Conservation (phyloP, 2,113 vertebrate genomes). For the Brachypodius melanocephalos region DNA sequence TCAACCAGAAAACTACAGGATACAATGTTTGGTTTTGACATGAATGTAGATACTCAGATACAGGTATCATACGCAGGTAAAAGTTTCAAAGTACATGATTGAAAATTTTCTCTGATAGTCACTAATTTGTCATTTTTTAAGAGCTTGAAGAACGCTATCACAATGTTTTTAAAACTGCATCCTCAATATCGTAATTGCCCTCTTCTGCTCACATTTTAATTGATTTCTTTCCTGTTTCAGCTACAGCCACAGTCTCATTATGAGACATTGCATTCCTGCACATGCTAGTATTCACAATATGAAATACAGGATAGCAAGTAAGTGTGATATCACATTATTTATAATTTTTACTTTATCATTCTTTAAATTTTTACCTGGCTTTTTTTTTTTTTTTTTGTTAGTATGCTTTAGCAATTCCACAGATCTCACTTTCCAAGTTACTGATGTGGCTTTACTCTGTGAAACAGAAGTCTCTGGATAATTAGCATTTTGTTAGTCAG, state of each 20-base stretch:
- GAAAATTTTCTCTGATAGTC: background rate
- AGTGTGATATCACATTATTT: background rate
- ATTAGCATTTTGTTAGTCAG: slow-evolving; percentile 41
- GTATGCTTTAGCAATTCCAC: background rate
- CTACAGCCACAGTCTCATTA: background rate
- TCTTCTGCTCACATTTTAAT: background rate
- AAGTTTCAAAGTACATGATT: background rate
- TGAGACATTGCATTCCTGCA: background rate
- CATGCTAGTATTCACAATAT: background rate
- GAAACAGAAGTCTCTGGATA: slow-evolving; percentile 16
- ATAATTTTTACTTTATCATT: background rate
- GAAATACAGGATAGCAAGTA: background rate
- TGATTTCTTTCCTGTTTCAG: background rate
- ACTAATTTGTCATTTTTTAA: background rate
- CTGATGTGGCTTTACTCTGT: background rate
- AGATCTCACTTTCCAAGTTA: background rate
- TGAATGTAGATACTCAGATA: background rate
- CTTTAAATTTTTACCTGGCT: background rate
- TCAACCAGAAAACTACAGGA: background rate
- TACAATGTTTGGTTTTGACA: background rate
- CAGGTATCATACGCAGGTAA: background rate
- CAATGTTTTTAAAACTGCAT: background rate
- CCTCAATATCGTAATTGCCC: background rate
- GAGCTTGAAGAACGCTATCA: background rate
- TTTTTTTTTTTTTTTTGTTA: background rate